Percentiles rank a stretch among this genome's conserved stretches.
Evolutionary conservation across 2,797 vertebrate species (phyloP).

Genomic region (Dallia pectoralis): DNA sequence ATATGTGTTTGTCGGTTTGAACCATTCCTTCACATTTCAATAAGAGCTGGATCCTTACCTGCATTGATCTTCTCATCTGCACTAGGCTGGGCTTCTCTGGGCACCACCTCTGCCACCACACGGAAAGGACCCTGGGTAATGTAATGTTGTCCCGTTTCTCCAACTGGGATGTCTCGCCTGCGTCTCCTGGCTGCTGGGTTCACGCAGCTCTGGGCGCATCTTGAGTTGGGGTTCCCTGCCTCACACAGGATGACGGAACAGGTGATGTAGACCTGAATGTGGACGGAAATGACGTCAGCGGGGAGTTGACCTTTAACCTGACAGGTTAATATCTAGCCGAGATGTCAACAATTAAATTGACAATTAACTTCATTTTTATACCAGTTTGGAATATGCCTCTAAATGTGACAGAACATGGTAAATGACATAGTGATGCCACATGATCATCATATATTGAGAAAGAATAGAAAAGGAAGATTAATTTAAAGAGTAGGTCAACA

Average conservation of each 20-base stretch:
- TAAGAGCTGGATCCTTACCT: background rate
- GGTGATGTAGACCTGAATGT: constrained; percentile 48
- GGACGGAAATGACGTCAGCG: background rate
- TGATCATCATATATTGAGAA: background rate
- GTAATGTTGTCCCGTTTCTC: constrained; percentile 58
- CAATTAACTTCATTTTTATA: no score
- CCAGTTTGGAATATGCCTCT: background rate
- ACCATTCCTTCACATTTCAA: background rate
- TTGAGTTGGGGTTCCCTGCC: constrained; percentile 50
- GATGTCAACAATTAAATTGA: no score
- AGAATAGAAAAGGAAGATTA: background rate
- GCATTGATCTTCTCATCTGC: background rate
- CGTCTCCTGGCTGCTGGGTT: constrained; percentile 33
- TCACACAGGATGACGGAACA: constrained; percentile 74
- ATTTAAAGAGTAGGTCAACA: background rate
- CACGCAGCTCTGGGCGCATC: constrained; percentile 69
- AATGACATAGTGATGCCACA: background rate
- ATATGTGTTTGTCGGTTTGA: background rate
- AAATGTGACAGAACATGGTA: background rate
- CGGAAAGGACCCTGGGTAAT: constrained; percentile 70
- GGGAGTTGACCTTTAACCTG: no score
- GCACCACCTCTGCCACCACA: constrained; percentile 27
- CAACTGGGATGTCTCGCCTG: constrained; percentile 35
- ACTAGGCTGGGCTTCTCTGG: constrained; percentile 7
- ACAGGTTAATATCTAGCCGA: no score